Evolutionary conservation across 2,888 invertebrate species (phyloP), one percentile per base, ranked within the genome.

Genomic region (Scaptodrosophila latifasciaeformis): DNA sequence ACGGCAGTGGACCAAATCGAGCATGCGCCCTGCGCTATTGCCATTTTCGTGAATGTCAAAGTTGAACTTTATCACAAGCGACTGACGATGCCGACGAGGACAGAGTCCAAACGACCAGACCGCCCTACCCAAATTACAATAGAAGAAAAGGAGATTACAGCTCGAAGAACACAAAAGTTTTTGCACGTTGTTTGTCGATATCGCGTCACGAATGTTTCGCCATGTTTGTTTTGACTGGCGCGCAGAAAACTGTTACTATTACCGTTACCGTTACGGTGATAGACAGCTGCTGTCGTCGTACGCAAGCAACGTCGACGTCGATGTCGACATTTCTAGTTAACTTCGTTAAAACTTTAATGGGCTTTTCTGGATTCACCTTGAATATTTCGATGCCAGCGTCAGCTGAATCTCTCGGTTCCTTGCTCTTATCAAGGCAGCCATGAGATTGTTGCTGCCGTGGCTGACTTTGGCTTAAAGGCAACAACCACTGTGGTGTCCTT

Each of bases 11-110:
- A 37, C n/a, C n/a, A n/a, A n/a, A 15, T 37, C 43, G 65, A 59
- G 59, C 70, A 70, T 70, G 77, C 77, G 77, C 77, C 35, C 45
- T 59, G 42, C 45, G 35, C 44, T 19, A 50, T 58, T 54, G 56
- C 40, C 49, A n/a, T n/a, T 43, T 53, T 54, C 63, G 39, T 56
- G 65, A 70, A 70, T 72, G 70, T 63, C 70, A 70, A 70, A 70
- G 70, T 76, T 70, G 66, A 70, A 76, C 70, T 65, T 54, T 35
- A 52, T 46, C 37, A 43, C n/a, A 35, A 37, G 40, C 24, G 21
- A 37, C 15, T 15, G 39, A 27, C 27, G 9, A 9, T 27, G 27
- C 27, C 27, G 9, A 6, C 5, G 27, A 27, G n/a, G n/a, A n/a
- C n/a, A n/a, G n/a, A n/a, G n/a, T n/a, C 27, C 15, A 9, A 12